Evolutionary conservation across 1,140 invertebrate genomes (phyloP).

Genomic region (Coptotermes formosanus): DNA sequence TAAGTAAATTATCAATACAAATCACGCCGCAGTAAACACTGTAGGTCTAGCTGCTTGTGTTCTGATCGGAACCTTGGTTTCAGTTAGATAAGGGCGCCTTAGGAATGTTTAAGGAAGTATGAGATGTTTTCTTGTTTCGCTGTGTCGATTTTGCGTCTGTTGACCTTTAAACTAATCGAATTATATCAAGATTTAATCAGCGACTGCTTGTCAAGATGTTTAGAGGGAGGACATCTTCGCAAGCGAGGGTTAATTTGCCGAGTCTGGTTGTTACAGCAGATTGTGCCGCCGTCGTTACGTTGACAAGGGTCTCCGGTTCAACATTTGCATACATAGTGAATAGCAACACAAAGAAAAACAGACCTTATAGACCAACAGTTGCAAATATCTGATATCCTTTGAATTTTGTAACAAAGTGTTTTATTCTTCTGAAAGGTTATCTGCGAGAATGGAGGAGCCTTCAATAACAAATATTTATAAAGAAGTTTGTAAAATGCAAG

Average conservation of each 20-base stretch:
- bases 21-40: too few species aligned
- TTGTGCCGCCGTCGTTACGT: background rate
- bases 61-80: too few species aligned
- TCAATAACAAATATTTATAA: too few species aligned
- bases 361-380: background rate
- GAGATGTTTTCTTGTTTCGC: background rate
- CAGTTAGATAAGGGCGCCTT: background rate
- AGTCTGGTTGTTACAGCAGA: background rate
- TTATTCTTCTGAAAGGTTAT: background rate
- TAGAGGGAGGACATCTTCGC: background rate
- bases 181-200: conserved; percentile 17
- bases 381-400: background rate
- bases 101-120: background rate
- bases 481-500: too few species aligned
- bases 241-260: background rate
- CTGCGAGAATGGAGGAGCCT: too few species aligned
- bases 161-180: background rate
- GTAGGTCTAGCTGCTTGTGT: too few species aligned
- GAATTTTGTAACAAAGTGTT: background rate
- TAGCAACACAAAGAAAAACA: background rate
- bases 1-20: too few species aligned
- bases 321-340: conserved; percentile 11
- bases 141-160: background rate
- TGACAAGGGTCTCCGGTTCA: conserved; percentile 13
- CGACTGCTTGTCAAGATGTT: background rate